phyloP scores from a whole-genome alignment of 2,797 vertebrate species.

The Linurgus olivaceus region DNA sequence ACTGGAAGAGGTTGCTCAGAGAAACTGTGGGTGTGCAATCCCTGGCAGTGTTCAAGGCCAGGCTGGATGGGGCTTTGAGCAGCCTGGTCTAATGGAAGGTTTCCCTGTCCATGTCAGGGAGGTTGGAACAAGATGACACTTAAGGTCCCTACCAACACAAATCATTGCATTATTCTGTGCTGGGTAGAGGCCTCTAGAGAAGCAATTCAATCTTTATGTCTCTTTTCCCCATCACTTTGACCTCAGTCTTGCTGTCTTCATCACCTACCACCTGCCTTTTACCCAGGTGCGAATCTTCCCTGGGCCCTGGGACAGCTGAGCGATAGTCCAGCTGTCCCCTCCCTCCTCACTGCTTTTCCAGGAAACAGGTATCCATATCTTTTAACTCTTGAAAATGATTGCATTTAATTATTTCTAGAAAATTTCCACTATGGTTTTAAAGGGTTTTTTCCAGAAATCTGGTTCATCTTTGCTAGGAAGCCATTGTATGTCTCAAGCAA shows the following conservation, averaged over 20 bases:
- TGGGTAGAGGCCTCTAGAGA: neutral
- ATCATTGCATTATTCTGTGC: neutral
- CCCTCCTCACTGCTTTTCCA: accelerated
- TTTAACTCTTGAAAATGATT: neutral
- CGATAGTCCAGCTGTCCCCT: accelerated
- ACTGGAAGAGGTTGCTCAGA: neutral
- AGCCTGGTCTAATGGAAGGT: neutral
- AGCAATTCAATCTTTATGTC: neutral
- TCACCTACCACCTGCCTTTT: neutral
- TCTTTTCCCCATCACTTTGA: neutral
- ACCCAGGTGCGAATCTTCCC: neutral
- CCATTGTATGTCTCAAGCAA: neutral
- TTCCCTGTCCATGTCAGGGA: neutral
- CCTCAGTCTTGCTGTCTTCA: neutral
- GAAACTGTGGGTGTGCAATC: neutral
- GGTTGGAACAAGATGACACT: neutral
- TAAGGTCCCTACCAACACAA: neutral
- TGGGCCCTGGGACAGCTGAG: neutral
- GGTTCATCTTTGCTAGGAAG: constrained; percentile 5
- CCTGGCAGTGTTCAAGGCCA: neutral
- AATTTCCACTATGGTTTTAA: neutral
- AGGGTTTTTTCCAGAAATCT: neutral
- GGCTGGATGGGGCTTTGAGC: neutral
- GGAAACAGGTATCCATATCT: constrained; percentile 11
- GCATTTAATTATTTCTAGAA: neutral